These are phyloP conservation scores for Polydrusus tereticollis DNA, from an alignment of 2,888 invertebrate genomes.

Conservation along the genomic window DNA sequence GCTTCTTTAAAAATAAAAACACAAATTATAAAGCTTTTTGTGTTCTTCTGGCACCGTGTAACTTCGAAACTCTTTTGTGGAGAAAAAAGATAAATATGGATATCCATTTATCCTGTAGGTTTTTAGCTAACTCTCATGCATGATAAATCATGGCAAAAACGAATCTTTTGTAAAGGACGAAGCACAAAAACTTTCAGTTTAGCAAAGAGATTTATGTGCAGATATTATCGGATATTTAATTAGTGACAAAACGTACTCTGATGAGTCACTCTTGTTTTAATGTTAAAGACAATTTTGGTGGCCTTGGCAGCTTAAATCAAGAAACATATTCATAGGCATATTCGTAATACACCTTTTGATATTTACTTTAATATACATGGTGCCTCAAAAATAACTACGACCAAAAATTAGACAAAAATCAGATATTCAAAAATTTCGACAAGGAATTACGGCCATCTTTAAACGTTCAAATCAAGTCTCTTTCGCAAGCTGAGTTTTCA, in stretches of 20 bases:
- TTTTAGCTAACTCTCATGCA: conserved; percentile 24
- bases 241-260: conserved; percentile 1
- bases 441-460: too few relatives aligned
- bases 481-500: too few relatives aligned
- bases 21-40: background rate
- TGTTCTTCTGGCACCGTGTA: background rate
- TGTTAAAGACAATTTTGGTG: too few relatives aligned
- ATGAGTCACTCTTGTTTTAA: too few relatives aligned
- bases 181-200: conserved; percentile 19
- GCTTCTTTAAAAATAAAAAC: conserved; percentile 5
- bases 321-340: too few relatives aligned
- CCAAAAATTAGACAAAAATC: too few relatives aligned
- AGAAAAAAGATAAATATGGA: conserved; percentile 14
- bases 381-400: too few relatives aligned
- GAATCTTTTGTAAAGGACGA: conserved; percentile 23
- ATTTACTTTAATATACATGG: too few relatives aligned
- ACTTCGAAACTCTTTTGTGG: conserved; percentile 7
- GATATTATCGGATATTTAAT: conserved; percentile 18
- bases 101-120: conserved; percentile 21
- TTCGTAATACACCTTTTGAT: too few relatives aligned
- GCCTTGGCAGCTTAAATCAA: too few relatives aligned
- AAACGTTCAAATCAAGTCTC: too few relatives aligned
- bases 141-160: conserved; percentile 28
- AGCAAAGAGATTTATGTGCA: conserved; percentile 14
- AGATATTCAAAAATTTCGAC: too few relatives aligned